These are phyloP conservation scores for Lasiurus cinereus DNA, from an alignment of 2,113 vertebrate genomes.

Conservation along the genomic window DNA sequence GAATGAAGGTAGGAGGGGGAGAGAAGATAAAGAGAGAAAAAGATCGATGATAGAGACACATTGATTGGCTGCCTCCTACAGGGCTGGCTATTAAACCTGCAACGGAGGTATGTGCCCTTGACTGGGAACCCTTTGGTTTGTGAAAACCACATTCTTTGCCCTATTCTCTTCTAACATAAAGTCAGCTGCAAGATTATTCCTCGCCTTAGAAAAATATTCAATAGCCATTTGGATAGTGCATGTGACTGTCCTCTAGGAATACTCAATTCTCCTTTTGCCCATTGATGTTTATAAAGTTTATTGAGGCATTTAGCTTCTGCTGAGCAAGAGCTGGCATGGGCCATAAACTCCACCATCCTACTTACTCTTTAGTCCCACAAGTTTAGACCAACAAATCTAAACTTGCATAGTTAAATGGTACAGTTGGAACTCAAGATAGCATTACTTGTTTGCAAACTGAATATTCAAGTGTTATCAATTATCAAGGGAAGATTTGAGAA, in stretches of 20 bases:
- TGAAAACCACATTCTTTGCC: background rate
- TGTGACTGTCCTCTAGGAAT: background rate
- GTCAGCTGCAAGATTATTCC: background rate
- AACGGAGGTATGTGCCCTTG: too few species aligned
- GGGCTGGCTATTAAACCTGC: too few species aligned
- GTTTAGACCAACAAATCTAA: background rate
- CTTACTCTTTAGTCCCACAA: background rate
- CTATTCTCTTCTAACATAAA: background rate
- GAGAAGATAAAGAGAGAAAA: too few species aligned
- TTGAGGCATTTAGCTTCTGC: background rate
- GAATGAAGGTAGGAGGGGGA: too few species aligned
- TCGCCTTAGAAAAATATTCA: background rate
- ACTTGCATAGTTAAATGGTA: background rate
- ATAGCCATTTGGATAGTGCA: background rate
- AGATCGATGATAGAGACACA: too few species aligned
- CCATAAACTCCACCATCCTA: background rate
- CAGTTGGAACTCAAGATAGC: background rate
- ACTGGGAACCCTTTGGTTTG: too few species aligned
- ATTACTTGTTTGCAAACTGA: background rate
- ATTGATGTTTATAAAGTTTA: too few species aligned
- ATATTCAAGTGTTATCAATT: background rate
- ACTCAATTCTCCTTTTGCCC: background rate
- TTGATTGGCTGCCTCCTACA: too few species aligned
- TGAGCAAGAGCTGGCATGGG: background rate
- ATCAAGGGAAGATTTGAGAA: background rate